A percentile compares a stretch with the other conserved stretches of the same genome.
Conservation (phyloP, 1,140 invertebrate species). For the Arion vulgaris region DNA sequence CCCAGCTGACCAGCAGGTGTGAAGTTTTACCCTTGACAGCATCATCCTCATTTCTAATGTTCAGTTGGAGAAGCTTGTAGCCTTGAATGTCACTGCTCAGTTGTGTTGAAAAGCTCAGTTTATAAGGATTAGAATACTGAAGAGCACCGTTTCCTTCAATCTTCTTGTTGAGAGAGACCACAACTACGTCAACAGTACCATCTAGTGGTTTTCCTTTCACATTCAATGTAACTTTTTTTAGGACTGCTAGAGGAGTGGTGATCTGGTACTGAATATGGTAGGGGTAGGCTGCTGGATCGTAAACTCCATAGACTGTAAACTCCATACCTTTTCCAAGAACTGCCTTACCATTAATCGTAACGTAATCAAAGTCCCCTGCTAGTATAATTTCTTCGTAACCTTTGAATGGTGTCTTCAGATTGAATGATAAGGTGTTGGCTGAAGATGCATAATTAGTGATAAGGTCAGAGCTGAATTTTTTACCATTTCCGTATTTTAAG, state of each 20-base stretch:
- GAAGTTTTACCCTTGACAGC: conserved; percentile 1
- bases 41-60: conserved; percentile 1
- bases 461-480: conserved; percentile 8
- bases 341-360: neutral
- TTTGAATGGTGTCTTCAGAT: conserved; percentile 9
- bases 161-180: neutral
- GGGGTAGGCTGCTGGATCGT: neutral
- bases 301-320: neutral
- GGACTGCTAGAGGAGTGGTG: neutral
- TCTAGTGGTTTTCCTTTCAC: neutral
- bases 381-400: conserved; percentile 12
- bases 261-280: conserved; percentile 3
- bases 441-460: neutral
- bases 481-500: neutral
- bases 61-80: neutral
- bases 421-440: neutral
- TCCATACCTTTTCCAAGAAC: conserved; percentile 2
- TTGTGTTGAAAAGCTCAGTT: neutral
- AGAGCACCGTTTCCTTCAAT: conserved; percentile 1
- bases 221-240: neutral
- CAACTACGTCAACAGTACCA: neutral
- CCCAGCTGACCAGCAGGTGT: neutral
- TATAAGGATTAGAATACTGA: neutral
- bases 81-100: neutral
- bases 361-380: neutral